Conservation (phyloP, 2,797 vertebrate species). For the Falco naumanni region DNA sequence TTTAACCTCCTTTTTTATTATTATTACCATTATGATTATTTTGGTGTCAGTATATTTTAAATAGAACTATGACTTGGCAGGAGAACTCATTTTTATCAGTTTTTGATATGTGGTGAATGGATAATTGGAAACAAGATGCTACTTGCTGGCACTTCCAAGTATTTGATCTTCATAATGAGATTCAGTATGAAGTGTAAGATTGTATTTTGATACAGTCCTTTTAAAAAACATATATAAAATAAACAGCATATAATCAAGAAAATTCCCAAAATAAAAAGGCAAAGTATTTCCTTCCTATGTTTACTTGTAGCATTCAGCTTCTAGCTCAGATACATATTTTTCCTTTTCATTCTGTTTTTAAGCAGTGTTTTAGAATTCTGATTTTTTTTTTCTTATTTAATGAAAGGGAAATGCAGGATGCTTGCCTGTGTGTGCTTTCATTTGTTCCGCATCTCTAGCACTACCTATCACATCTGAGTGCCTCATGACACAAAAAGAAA, state of each 20-base stretch:
- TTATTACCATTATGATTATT: background rate
- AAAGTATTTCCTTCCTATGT: background rate
- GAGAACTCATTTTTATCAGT: conserved; percentile 1
- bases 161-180: conserved; percentile 17
- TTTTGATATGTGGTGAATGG: background rate
- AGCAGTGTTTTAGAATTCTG: background rate
- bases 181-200: background rate
- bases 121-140: conserved; percentile 56
- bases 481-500: background rate
- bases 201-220: background rate
- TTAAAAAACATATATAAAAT: background rate
- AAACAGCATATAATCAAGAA: background rate
- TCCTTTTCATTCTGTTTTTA: background rate
- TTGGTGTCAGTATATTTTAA: background rate
- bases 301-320: background rate
- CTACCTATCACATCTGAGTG: background rate
- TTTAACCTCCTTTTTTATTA: background rate
- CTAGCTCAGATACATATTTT: background rate
- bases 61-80: background rate
- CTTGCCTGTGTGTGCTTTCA: background rate
- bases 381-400: background rate
- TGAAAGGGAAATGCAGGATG: background rate
- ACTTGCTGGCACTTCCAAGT: conserved; percentile 26
- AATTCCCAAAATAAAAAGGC: background rate
- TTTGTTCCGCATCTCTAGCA: background rate